Percentiles rank a stretch among this genome's conserved stretches.
These are phyloP conservation scores for Steinernema feltiae DNA, from an alignment of 1,140 invertebrate species.

Conservation along the genomic window DNA sequence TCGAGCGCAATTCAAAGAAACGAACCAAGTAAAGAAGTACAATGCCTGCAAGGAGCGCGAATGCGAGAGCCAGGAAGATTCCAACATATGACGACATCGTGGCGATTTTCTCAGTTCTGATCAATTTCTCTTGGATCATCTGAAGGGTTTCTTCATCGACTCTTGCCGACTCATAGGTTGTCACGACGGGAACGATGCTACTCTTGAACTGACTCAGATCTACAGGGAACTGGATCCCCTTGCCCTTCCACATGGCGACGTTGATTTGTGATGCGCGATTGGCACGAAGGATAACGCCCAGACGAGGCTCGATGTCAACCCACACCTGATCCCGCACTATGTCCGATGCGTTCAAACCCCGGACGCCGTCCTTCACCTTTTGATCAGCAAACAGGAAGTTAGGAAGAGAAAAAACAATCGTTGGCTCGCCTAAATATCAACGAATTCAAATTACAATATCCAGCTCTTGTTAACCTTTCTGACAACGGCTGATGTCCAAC, in stretches of 20 bases:
- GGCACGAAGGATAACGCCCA: slow-evolving; percentile 29
- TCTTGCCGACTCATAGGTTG: background rate
- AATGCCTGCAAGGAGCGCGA: background rate
- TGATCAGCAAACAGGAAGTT: slow-evolving; percentile 44
- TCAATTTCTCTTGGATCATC: background rate
- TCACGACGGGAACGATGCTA: background rate
- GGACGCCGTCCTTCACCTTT: slow-evolving; percentile 26
- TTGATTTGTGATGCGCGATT: slow-evolving; percentile 32
- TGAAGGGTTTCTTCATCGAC: background rate
- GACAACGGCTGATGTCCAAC: slow-evolving; percentile 38
- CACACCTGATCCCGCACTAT: slow-evolving; percentile 42
- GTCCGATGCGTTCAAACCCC: slow-evolving; percentile 38
- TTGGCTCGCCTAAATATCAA: slow-evolving; percentile 31
- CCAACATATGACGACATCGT: background rate
- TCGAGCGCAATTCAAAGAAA: background rate
- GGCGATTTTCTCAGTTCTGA: background rate
- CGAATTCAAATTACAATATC: background rate
- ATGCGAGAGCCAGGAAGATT: background rate
- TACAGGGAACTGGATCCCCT: slow-evolving; percentile 17
- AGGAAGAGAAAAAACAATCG: slow-evolving; percentile 48
- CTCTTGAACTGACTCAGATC: slow-evolving; percentile 1
- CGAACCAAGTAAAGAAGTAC: background rate
- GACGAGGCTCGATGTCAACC: slow-evolving; percentile 48
- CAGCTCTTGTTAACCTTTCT: slow-evolving; percentile 21
- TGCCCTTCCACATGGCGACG: slow-evolving; percentile 40